Base-by-base conservation (phyloP, 2,797 vertebrate species). In the Peromyscus aztecus region DNA sequence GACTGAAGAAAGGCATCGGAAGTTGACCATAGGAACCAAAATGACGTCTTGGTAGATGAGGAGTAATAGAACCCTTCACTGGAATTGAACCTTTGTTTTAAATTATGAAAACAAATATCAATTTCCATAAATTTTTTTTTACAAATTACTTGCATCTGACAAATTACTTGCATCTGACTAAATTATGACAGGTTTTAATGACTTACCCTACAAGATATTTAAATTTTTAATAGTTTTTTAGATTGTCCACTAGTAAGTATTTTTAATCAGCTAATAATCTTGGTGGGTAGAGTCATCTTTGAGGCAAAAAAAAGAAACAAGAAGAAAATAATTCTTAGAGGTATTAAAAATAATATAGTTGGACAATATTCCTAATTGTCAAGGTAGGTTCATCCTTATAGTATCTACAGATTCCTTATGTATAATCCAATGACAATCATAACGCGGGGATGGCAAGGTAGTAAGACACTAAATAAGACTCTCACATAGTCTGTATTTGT, bases 1-100 rank as follows among this genome's bases (percentile, higher is more conserved):
- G 98, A 97, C 93, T 99, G 91, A 98, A 98, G 93, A 98, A 94
- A 86, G 97, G 96, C 97, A 98, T 98, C 49, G 98, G 99, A 98
- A 99, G 98, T 97, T 99, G 99, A 95, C 98, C 98, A 93, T 98
- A 99, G 93, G 98, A 99, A 98, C 98, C 98, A 98, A 99, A 99
- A 98, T 98, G 99, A 97, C 99, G 98, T 96, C 99, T 98, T 91
- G 99, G 98, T 76, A 98, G 98, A 97, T 97, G 98, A 96, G 98
- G 98, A 98, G 98, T 99, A 98, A 99, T 98, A 98, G 98, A 99
- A 98, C 99, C 99, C 99, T 99, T 99, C 99, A 99, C 96, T 98
- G 98, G 99, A 98, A 99, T 90, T 98, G 99, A 99, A 99, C 99
- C 99, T 99, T 99, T 46, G 90, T 98, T 98, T 98, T 92, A 97